Evolutionary conservation across 2,888 invertebrate genomes (phyloP).

Genomic region (Cantharis rustica): DNA sequence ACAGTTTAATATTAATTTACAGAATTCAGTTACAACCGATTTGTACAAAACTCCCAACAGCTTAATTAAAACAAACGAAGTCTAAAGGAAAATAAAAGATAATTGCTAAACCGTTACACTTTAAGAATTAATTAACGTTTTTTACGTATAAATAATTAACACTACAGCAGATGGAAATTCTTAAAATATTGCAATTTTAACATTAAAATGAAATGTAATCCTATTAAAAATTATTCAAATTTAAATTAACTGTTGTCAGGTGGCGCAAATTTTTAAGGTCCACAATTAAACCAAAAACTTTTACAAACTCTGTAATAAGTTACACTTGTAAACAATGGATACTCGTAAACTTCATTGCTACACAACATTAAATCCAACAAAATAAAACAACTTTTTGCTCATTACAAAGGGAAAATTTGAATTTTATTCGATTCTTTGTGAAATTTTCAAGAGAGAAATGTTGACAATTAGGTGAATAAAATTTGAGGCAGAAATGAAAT

Average conservation of each 20-base stretch:
- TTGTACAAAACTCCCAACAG: neutral
- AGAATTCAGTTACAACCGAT: neutral
- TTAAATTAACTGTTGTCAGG: neutral
- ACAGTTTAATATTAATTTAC: neutral
- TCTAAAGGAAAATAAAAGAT: neutral
- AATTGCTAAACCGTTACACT: neutral
- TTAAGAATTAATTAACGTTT: neutral
- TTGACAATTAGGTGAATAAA: neutral
- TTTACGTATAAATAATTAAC: neutral
- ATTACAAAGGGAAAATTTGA: neutral
- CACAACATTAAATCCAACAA: neutral
- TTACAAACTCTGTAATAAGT: neutral
- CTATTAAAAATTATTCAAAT: neutral
- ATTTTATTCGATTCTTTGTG: neutral
- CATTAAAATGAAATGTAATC: neutral
- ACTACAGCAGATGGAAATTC: neutral
- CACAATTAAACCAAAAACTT: neutral
- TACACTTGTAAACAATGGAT: neutral
- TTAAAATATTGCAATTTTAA: neutral
- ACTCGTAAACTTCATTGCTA: neutral
- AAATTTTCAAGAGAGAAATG: neutral
- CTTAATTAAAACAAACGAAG: neutral
- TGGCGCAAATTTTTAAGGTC: neutral
- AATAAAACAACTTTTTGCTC: neutral
- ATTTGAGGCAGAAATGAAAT: neutral